Percentiles rank a stretch among this genome's conserved stretches.
phyloP scores from a whole-genome alignment of 2,888 invertebrate genomes.

The Cancer borealis region DNA sequence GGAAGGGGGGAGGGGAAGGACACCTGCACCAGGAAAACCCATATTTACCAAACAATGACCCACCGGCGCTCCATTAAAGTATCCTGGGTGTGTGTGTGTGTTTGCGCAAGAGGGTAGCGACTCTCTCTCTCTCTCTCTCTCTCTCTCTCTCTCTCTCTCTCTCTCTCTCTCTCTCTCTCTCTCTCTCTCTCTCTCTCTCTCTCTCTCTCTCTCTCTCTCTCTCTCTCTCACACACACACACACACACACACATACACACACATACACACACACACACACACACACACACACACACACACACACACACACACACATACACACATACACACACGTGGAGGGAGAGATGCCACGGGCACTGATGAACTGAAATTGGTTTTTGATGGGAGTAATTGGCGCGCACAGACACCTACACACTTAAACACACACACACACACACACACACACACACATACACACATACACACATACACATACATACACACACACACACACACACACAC shows the following conservation, averaged over 20 bases:
- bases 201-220: neutral
- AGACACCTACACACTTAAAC: neutral
- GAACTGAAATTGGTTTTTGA: neutral
- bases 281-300: slow-evolving; percentile 50
- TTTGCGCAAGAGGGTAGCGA: too few relatives aligned
- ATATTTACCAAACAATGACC: neutral
- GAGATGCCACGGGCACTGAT: slow-evolving; percentile 5
- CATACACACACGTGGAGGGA: neutral
- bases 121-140: slow-evolving; percentile 20
- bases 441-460: neutral
- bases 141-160: neutral
- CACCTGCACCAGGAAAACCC: neutral
- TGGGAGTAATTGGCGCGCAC: slow-evolving; percentile 18
- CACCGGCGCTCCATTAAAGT: neutral
- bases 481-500: too few relatives aligned
- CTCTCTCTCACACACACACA: neutral
- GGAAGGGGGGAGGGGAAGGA: neutral
- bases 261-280: slow-evolving; percentile 54
- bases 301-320: slow-evolving; percentile 47
- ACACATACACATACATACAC: too few relatives aligned
- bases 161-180: neutral
- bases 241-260: neutral
- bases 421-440: neutral
- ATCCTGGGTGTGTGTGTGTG: neutral
- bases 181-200: neutral